phyloP scores from a whole-genome alignment of 2,113 vertebrate genomes.

The Oreochromis aureus region DNA sequence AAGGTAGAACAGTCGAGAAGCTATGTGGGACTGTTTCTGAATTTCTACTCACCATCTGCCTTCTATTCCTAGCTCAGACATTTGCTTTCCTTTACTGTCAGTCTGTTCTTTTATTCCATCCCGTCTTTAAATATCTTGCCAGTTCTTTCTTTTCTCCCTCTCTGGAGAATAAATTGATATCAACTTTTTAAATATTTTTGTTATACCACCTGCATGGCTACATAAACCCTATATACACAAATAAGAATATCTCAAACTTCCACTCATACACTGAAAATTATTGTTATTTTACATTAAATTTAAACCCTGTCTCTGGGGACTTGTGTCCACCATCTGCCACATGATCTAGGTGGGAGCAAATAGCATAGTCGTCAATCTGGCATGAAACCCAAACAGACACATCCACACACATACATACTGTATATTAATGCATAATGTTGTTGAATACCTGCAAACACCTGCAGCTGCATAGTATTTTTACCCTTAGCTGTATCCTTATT shows the following conservation, averaged over 20 bases:
- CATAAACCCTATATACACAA: not conserved
- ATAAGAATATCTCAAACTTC: not conserved
- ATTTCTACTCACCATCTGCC: conserved; percentile 10
- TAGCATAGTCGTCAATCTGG: conserved; percentile 12
- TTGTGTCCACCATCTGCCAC: conserved; percentile 57
- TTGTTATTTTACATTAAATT: not conserved
- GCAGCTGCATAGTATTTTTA: not conserved
- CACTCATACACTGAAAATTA: not conserved
- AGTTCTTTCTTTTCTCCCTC: not conserved
- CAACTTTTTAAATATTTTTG: not conserved
- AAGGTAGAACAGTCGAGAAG: not conserved
- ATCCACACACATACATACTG: not conserved
- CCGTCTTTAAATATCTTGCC: conserved; percentile 5
- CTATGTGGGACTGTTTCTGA: not conserved
- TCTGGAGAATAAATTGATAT: not conserved
- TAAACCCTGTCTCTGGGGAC: not conserved
- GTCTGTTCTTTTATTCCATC: not conserved
- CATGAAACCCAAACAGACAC: not conserved
- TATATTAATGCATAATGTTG: not conserved
- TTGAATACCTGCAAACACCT: not conserved
- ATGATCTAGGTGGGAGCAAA: conserved; percentile 17
- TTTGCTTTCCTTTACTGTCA: conserved; percentile 7
- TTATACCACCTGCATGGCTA: not conserved
- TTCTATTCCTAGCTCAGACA: not conserved
- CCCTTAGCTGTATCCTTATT: not conserved